These are phyloP conservation scores for Microtus oregoni DNA, from an alignment of 2,113 vertebrate species.

Conservation along the genomic window DNA sequence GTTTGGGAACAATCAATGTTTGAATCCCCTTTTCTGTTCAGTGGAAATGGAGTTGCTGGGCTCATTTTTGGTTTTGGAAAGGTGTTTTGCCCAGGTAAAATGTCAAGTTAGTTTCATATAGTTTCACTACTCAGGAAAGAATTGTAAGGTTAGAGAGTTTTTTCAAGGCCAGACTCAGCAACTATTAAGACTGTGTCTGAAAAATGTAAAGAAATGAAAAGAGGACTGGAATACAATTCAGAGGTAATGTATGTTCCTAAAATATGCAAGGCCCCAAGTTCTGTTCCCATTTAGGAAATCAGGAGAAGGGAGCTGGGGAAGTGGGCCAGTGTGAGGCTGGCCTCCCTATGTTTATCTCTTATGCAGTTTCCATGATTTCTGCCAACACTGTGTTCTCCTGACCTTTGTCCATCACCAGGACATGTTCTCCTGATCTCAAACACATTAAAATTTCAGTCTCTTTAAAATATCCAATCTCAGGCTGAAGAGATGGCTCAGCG, in stretches of 20 bases:
- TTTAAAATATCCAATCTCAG: neutral
- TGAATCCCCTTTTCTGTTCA: neutral
- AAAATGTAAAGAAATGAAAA: neutral
- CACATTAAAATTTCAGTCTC: neutral
- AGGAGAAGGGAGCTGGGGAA: neutral
- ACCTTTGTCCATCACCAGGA: neutral
- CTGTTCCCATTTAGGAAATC: neutral
- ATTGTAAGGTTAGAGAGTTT: neutral
- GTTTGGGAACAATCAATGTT: neutral
- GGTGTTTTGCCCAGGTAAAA: neutral
- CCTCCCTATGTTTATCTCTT: neutral
- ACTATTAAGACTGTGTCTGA: neutral
- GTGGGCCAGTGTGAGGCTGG: neutral
- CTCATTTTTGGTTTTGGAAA: neutral
- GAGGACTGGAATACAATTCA: neutral
- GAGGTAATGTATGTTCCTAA: neutral
- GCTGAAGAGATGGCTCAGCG: no score
- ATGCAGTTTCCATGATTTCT: neutral
- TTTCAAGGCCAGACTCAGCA: neutral
- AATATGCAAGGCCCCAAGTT: neutral
- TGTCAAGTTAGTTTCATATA: neutral
- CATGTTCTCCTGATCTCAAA: neutral
- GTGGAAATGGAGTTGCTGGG: neutral
- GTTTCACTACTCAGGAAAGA: neutral
- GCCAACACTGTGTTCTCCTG: neutral